Evolutionary conservation across 35 echinoderm and acorn worm species (phyloP).

Genomic region (Ptychodera flava): DNA sequence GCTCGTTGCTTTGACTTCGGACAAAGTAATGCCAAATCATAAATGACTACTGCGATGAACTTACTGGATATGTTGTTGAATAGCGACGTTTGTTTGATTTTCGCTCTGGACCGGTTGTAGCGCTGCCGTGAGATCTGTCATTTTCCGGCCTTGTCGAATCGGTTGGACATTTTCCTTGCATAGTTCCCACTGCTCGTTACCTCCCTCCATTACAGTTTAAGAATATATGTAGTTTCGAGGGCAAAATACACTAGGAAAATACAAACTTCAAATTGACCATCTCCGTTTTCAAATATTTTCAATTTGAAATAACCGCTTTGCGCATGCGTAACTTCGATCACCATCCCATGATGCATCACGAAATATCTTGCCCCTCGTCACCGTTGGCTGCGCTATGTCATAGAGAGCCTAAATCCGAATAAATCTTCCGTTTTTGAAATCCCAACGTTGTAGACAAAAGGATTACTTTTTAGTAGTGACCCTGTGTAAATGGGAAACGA

Average conservation of each 20-base stretch:
- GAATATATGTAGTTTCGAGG: background rate
- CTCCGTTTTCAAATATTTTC: background rate
- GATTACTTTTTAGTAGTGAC: too few relatives aligned
- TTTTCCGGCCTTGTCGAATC: slow-evolving; percentile 77
- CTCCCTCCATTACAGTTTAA: background rate
- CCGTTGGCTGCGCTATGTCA: too few relatives aligned
- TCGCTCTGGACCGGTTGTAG: slow-evolving; percentile 64
- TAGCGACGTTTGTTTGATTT: slow-evolving; percentile 5
- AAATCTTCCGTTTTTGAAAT: too few relatives aligned
- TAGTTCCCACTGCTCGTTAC: slow-evolving; percentile 78
- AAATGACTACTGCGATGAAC: too few relatives aligned
- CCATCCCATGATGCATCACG: background rate
- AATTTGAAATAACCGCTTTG: background rate
- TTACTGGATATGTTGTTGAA: background rate
- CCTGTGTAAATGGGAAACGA: too few relatives aligned
- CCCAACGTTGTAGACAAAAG: too few relatives aligned
- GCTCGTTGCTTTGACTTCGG: too few relatives aligned
- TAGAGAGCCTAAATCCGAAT: too few relatives aligned
- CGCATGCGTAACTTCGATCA: background rate
- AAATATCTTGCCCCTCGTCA: too few relatives aligned
- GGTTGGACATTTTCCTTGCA: slow-evolving; percentile 94
- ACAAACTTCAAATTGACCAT: too few relatives aligned
- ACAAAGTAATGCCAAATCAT: too few relatives aligned
- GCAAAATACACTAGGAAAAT: background rate
- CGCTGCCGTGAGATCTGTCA: slow-evolving; percentile 64